phyloP scores from a whole-genome alignment of 2,797 vertebrate genomes.

The Hippocampus kuda region DNA sequence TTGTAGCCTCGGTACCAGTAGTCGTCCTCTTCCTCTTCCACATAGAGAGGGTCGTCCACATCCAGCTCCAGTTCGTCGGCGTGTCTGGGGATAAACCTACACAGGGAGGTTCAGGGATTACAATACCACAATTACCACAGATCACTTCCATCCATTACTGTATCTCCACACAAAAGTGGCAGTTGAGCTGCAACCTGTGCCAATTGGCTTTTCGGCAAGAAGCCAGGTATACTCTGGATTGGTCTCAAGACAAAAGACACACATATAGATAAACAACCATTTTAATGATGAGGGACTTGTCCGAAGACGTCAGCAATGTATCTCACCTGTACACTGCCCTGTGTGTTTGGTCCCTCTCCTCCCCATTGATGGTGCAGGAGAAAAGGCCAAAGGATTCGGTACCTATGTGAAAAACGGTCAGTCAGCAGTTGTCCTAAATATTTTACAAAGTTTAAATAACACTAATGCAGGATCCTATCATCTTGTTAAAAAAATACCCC shows the following conservation, averaged over 20 bases:
- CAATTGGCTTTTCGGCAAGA: not conserved
- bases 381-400: slow-evolving; percentile 97
- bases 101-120: slow-evolving; percentile 22
- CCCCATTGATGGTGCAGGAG: slow-evolving; percentile 88
- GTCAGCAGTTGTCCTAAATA: not conserved
- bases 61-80: slow-evolving; percentile 92
- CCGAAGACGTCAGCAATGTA: not conserved
- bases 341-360: slow-evolving; percentile 93
- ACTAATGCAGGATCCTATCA: not conserved
- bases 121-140: not conserved
- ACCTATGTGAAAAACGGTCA: slow-evolving; percentile 57
- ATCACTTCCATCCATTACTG: not conserved
- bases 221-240: not conserved
- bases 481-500: not conserved
- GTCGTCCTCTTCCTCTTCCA: slow-evolving; percentile 93
- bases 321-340: slow-evolving; percentile 92
- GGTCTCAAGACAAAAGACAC: not conserved
- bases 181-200: not conserved
- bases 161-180: not conserved
- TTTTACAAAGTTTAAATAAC: not conserved
- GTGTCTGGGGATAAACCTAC: slow-evolving; percentile 93
- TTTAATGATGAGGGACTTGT: not conserved
- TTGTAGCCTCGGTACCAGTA: slow-evolving; percentile 97
- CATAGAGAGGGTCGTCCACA: slow-evolving; percentile 87
- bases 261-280: not conserved